Evolutionary conservation across 2,113 vertebrate species (phyloP).

Genomic region (Microtus oregoni): DNA sequence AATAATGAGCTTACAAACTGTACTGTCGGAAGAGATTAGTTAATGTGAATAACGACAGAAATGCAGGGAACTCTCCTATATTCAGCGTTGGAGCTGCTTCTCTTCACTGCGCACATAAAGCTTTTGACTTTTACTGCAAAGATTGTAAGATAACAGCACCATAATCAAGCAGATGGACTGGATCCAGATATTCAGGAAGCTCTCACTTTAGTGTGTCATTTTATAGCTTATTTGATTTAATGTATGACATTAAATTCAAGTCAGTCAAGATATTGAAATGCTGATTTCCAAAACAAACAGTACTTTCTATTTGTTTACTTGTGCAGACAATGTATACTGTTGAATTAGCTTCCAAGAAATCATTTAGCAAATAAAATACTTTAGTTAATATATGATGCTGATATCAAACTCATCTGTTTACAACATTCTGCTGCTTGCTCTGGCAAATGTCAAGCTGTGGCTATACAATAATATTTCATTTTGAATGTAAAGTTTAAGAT

Average conservation of each 20-base stretch:
- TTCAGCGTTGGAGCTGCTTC: conserved; percentile 27
- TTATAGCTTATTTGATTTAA: conserved; percentile 46
- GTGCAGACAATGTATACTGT: conserved; percentile 25
- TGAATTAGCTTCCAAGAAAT: conserved; percentile 33
- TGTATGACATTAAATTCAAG: conserved; percentile 59
- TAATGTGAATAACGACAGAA: conserved; percentile 72
- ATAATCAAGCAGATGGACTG: background rate
- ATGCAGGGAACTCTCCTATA: conserved; percentile 42
- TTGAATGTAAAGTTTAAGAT: conserved; percentile 53
- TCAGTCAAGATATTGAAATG: conserved; percentile 3
- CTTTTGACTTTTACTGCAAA: conserved; percentile 64
- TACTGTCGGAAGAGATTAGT: conserved; percentile 50
- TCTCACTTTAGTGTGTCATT: conserved; percentile 19
- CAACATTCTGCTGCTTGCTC: conserved; percentile 13
- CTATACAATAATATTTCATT: conserved; percentile 61
- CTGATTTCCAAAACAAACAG: conserved; percentile 42
- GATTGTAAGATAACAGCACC: background rate
- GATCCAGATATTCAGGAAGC: conserved; percentile 24
- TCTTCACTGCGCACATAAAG: conserved; percentile 1
- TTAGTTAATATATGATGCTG: conserved; percentile 61
- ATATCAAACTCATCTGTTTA: conserved; percentile 63
- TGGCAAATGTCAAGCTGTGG: conserved; percentile 57
- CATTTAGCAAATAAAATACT: background rate
- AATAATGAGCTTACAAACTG: conserved; percentile 52
- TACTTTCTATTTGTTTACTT: conserved; percentile 51